Base-by-base conservation (phyloP, 2,113 vertebrate genomes). In the Ictalurus punctatus region DNA sequence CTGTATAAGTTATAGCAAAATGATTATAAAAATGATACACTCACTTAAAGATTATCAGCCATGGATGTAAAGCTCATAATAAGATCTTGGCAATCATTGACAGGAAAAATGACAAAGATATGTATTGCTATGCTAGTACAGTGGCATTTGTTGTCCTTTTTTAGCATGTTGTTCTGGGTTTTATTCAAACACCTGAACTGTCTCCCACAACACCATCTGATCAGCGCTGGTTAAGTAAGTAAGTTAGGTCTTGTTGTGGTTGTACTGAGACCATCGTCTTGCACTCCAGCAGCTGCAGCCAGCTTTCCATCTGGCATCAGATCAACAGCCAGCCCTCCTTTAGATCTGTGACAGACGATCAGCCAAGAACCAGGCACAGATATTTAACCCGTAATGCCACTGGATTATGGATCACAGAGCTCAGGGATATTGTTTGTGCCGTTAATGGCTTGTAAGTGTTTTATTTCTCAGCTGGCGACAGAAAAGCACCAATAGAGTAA, bases 261-360 rank as follows among this genome's bases (percentile, higher is more conserved):
- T 67, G 59, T 69, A 5, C 84, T 23, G n/a, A 63, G 69, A 21
- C 79, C n/a, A 8, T 37, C 37, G 4, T n/a, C 12, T 23, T 17
- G 4, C 40, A 17, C 82, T 37, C 56, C 13, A 80, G 52, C 84
- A 78, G 90, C 65, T 89, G 63, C 34, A 25, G 40, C 25, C 61
- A 13, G 85, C 63, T 63, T 83, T 74, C 27, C 48, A 37, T 10
- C 61, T 87, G 90, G 81, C 81, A 87, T 80, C 13, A 79, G 16
- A 13, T 2, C 88, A 83, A 86, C 86, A 92, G 91, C 85, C 69
- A 81, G 56, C 67, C 82, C 85, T 86, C 73, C 54, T n/a, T 90
- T 88, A 83, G 78, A 86, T 56, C 19, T n/a, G 86, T 44, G 37
- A 87, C 52, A 52, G 82, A 85, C 2, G 65, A 87, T 65, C 56